A percentile compares a stretch with the other conserved stretches of the same genome.
These are phyloP conservation scores for Drosophila equinoxialis DNA, from an alignment of 1,140 invertebrate genomes.

Conservation along the genomic window DNA sequence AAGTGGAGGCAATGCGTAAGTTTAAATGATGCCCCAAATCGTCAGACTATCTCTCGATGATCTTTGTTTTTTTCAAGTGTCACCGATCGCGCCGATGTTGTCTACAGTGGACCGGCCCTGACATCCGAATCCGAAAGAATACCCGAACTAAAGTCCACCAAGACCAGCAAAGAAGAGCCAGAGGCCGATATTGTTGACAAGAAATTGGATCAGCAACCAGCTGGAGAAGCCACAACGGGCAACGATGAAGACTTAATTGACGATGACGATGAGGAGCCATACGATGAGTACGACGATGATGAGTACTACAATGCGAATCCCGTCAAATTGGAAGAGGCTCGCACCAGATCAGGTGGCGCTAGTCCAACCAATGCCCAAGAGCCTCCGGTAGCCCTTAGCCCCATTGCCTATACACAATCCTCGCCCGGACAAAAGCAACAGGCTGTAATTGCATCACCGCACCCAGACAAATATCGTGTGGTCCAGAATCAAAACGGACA, in stretches of 20 bases:
- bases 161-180: slow-evolving; percentile 55
- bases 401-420: slow-evolving; percentile 67
- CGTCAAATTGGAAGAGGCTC: slow-evolving; percentile 59
- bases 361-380: slow-evolving; percentile 20
- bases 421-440: slow-evolving; percentile 73
- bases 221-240: neutral
- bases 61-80: slow-evolving; percentile 45
- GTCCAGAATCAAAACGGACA: slow-evolving; percentile 80
- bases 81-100: slow-evolving; percentile 75
- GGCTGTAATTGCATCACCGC: slow-evolving; percentile 78
- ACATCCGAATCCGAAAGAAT: slow-evolving; percentile 73
- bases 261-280: slow-evolving; percentile 83
- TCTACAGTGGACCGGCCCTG: slow-evolving; percentile 65
- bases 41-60: too few species aligned
- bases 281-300: slow-evolving; percentile 85
- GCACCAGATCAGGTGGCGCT: slow-evolving; percentile 33
- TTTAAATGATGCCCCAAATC: neutral
- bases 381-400: slow-evolving; percentile 12
- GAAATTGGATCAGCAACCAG: slow-evolving; percentile 45
- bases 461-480: slow-evolving; percentile 61
- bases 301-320: slow-evolving; percentile 78
- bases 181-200: slow-evolving; percentile 33
- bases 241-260: slow-evolving; percentile 57
- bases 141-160: slow-evolving; percentile 70
- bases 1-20: slow-evolving; percentile 65